Base-by-base conservation (phyloP, 2,113 vertebrate genomes). In the Chrysemys picta region DNA sequence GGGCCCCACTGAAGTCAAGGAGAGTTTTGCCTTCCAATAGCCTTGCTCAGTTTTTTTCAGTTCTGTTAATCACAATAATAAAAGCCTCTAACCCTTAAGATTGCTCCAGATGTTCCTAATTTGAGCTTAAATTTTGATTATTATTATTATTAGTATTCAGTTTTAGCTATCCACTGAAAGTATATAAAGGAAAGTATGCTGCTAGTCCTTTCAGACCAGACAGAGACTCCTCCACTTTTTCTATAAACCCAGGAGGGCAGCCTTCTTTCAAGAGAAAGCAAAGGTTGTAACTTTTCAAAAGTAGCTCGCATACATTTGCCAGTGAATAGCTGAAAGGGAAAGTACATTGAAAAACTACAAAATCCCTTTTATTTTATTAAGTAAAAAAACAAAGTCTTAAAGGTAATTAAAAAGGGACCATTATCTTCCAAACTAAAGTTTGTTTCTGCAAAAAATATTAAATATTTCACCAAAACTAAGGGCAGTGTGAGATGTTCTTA, bases 141-240 rank as follows among this genome's bases (percentile, higher is more conserved):
- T 96, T 96, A 92, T 72, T 95, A 95, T 96, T 96, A 91, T 94
- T 96, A 94, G 93, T 94, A 54, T 92, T 95, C 95, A 81, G 92
- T 88, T 69, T 82, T 91, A 83, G 87, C 75, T 50, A 85, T 78
- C 2, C 78, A 81, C 82, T 91, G 88, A 92, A 93, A 89, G 87
- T 93, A 88, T 92, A 95, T 90, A 97, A 93, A 97, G 90, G 82
- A 96, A 90, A 85, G 95, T 82, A 93, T 95, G 95, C 89, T 95
- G 89, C 78, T 69, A 57, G 42, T 93, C 91, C 94, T 96, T 42
- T 95, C 96, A 92, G 93, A 83, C 87, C 53, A 97, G 95, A 87
- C 94, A 85, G 85, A 95, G 95, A 93, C 96, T 95, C 94, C 95
- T 88, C 96, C 88, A 31, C 81, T 95, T 96, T 95, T 96, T 95